phyloP scores from a whole-genome alignment of 23 tunicate genomes.

The Styela clava region DNA sequence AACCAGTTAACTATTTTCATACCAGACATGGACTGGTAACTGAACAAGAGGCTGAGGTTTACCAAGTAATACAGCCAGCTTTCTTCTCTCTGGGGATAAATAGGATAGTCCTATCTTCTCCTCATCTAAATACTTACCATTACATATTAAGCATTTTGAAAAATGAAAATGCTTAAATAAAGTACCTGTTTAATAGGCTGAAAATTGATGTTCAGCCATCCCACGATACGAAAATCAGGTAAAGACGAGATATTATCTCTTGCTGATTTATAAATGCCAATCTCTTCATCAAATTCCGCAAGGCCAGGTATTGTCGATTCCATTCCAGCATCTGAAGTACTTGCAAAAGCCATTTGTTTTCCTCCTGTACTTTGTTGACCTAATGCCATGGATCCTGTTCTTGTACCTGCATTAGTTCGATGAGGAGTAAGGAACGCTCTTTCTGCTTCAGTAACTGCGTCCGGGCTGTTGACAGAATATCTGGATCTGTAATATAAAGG shows the following conservation, averaged over 20 bases:
- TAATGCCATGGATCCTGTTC: not conserved
- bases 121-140: too few relatives aligned
- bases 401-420: constrained; percentile 7
- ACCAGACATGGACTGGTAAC: not conserved
- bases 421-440: constrained; percentile 80
- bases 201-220: constrained; percentile 77
- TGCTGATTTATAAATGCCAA: constrained; percentile 62
- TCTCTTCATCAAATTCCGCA: constrained; percentile 84
- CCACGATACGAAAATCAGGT: constrained; percentile 64
- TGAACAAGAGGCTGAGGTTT: not conserved
- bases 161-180: too few relatives aligned
- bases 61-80: too few relatives aligned
- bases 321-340: constrained; percentile 37
- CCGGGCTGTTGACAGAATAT: constrained; percentile 59
- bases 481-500: constrained; percentile 38
- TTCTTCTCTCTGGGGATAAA: too few relatives aligned
- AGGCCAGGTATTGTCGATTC: constrained; percentile 58
- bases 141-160: too few relatives aligned
- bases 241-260: constrained; percentile 64
- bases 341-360: not conserved
- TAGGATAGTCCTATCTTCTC: too few relatives aligned
- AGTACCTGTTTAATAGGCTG: constrained; percentile 94
- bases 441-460: constrained; percentile 79
- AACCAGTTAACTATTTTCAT: too few relatives aligned
- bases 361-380: not conserved